Base-by-base conservation (phyloP, 2,888 invertebrate genomes). In the Mythimna impura region DNA sequence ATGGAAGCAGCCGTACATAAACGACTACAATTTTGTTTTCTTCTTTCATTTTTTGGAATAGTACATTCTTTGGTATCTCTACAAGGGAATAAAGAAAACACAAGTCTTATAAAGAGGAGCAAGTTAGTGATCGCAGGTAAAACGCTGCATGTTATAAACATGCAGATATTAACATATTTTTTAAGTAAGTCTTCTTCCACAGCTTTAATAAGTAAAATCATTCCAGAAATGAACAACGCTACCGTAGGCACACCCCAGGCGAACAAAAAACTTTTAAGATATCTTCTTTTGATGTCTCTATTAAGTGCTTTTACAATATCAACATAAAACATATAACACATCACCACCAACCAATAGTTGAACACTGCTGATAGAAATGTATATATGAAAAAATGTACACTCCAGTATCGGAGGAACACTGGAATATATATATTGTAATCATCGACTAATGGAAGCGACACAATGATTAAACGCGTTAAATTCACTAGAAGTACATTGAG, bases 261-360 rank as follows among this genome's bases (percentile, higher is more conserved):
- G 22, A 78, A 78, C 12, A 78, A 14, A 12, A 52, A 50, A 14
- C 81, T 66, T 34, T 66, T 75, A 0, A 80, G 25, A 50, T 43
- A 75, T 9, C 54, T 69, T 7, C 66, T 34, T 25, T 75, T 61
- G 1, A 66, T 58, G 14, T 80, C 57, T 2, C 2, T 12, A 5
- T 55, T 9, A 22, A 80, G 74, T 1, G 80, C 75, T 68, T 74
- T 68, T 9, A 62, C 81, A 50, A 80, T 61, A 5, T 80, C 75
- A 14, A 74, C 75, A 30, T 78, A 78, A 52, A 80, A 78, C 68
- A 68, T 52, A 5, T 58, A 75, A 30, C 69, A 75, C 61, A 69
- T 69, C 0, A 78, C 62, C 9, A 78, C 17, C n/a, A 75, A 47
- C 70, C 81, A 78, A 17, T 66, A 54, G n/a, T 80, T 75, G 3